phyloP scores from a whole-genome alignment of 2,113 vertebrate genomes.

The Tamias sibiricus region DNA sequence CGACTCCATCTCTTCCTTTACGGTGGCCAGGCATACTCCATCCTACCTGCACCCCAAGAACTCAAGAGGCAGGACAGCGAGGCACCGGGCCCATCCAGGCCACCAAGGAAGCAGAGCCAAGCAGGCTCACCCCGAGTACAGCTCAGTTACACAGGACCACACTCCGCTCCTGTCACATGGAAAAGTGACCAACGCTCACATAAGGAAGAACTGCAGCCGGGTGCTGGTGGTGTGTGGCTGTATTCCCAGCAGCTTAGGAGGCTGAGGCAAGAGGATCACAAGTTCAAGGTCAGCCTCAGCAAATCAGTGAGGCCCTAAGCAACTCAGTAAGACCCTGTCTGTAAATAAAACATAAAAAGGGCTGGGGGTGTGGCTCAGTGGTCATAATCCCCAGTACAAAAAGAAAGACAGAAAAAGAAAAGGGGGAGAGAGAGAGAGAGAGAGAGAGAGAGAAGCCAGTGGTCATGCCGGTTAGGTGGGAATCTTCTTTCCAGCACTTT shows the following conservation, averaged over 20 bases:
- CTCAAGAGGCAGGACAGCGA: background rate
- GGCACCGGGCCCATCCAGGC: background rate
- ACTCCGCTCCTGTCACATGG: background rate
- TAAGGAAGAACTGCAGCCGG: too few species aligned
- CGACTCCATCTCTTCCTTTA: background rate
- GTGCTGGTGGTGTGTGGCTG: too few species aligned
- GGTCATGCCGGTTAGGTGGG: background rate
- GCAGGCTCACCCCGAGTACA: background rate
- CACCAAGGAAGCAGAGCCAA: background rate
- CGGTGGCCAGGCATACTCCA: background rate
- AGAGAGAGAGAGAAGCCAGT: background rate
- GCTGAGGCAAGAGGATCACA: too few species aligned
- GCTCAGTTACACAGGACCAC: background rate
- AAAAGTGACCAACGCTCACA: background rate
- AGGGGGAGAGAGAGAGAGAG: too few species aligned
- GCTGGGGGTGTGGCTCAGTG: too few species aligned
- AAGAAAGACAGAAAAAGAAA: too few species aligned
- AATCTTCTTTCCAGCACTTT: background rate
- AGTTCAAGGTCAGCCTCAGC: too few species aligned
- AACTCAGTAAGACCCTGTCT: too few species aligned
- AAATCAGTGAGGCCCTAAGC: too few species aligned
- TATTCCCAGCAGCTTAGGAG: too few species aligned
- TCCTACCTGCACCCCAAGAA: background rate
- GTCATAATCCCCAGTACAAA: too few species aligned
- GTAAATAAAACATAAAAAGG: too few species aligned